Conservation (phyloP, 1,140 invertebrate genomes). For the Triops cancriformis region DNA sequence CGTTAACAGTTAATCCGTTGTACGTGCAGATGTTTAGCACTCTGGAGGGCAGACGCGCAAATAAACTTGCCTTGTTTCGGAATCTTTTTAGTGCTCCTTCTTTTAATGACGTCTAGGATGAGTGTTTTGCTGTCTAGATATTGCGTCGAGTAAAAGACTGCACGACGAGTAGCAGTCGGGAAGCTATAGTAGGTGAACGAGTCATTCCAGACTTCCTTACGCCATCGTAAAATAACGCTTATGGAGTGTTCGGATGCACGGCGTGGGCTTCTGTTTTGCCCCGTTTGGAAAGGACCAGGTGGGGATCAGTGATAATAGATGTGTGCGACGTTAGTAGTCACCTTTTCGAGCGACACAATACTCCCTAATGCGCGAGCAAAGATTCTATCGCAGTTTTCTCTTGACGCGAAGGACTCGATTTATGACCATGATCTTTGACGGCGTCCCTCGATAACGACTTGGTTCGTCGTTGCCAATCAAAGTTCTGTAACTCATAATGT, state of each 20-base stretch:
- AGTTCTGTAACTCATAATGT: not conserved
- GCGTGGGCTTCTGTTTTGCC: not conserved
- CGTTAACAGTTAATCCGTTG: not conserved
- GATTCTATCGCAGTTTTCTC: not conserved
- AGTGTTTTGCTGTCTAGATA: not conserved
- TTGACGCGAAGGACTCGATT: conserved; percentile 2
- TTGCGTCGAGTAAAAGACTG: not conserved
- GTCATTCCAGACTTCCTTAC: not conserved
- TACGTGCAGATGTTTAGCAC: not conserved
- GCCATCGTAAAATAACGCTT: not conserved
- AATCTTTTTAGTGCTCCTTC: not conserved
- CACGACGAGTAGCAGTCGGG: not conserved
- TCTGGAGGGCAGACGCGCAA: not conserved
- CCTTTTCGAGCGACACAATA: not conserved
- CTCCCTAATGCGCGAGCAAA: not conserved
- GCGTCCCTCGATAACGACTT: not conserved
- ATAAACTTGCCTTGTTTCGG: not conserved
- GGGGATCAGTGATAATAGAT: not conserved
- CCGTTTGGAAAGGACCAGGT: not conserved
- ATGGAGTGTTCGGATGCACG: not conserved
- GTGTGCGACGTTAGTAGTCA: not conserved
- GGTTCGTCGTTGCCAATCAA: not conserved
- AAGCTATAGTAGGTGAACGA: not conserved
- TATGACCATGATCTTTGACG: not conserved
- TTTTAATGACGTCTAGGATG: conserved; percentile 4